Evolutionary conservation across 2,888 invertebrate species (phyloP).

Genomic region (Ochropleura leucogaster): DNA sequence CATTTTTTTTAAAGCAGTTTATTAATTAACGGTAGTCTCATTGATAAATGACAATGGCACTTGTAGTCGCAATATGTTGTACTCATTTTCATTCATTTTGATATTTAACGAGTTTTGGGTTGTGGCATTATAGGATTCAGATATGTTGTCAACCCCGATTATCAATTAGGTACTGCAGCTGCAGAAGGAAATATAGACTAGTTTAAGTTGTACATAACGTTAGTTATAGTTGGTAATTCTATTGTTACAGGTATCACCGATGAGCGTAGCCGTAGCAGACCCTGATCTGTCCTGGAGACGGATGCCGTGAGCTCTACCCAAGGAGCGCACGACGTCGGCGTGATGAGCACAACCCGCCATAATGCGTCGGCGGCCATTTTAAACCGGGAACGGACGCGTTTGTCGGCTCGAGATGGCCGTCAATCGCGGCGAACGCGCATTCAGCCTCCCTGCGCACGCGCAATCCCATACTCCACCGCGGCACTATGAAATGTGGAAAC

Average conservation of each 20-base stretch:
- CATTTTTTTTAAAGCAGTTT: too few species aligned
- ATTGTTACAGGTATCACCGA: constrained; percentile 84
- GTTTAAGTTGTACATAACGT: neutral
- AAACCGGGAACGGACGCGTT: constrained; percentile 87
- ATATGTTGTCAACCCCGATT: neutral
- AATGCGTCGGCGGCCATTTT: constrained; percentile 90
- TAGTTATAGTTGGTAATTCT: constrained; percentile 27
- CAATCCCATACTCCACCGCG: constrained; percentile 79
- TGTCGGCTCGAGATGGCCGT: constrained; percentile 89
- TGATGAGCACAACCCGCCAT: constrained; percentile 90
- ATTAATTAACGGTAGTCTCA: constrained; percentile 63
- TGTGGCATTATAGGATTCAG: constrained; percentile 2
- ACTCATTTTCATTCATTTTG: constrained; percentile 58
- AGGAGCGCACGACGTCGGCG: constrained; percentile 87
- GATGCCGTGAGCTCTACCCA: constrained; percentile 86
- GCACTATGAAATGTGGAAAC: constrained; percentile 94
- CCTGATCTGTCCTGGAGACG: constrained; percentile 75
- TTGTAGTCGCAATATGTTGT: constrained; percentile 63
- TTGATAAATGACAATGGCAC: constrained; percentile 62
- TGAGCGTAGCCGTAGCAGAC: constrained; percentile 74
- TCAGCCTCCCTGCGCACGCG: constrained; percentile 81
- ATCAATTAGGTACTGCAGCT: neutral
- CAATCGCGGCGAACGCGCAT: constrained; percentile 79
- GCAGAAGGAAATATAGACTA: neutral
- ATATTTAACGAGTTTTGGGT: constrained; percentile 53